phyloP scores from a whole-genome alignment of 2,888 invertebrate species.

The Cheilosia variabilis region DNA sequence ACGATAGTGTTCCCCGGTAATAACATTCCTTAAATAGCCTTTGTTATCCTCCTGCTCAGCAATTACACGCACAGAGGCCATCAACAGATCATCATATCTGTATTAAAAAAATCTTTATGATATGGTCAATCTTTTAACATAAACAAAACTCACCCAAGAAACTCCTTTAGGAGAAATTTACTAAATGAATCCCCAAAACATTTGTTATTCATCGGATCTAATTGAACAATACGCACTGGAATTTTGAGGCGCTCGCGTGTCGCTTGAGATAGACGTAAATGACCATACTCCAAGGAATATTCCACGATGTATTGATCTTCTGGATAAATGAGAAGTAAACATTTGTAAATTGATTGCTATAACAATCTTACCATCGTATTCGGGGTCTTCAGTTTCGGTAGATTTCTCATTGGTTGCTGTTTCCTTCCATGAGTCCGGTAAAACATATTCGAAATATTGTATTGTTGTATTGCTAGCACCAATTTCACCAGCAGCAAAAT shows the following conservation, averaged over 20 bases:
- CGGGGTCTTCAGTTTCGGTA: conserved; percentile 42
- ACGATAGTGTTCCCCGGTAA: conserved; percentile 98
- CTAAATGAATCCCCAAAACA: conserved; percentile 98
- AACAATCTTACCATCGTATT: conserved; percentile 67
- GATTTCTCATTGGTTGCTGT: conserved; percentile 21
- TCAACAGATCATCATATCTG: conserved; percentile 96
- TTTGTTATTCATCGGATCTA: conserved; percentile 93
- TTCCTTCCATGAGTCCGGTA: conserved; percentile 31
- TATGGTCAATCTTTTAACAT: not conserved
- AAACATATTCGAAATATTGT: conserved; percentile 62
- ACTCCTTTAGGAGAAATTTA: conserved; percentile 94
- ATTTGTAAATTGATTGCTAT: conserved; percentile 65
- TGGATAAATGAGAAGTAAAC: conserved; percentile 77
- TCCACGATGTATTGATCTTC: conserved; percentile 98
- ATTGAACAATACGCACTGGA: conserved; percentile 93
- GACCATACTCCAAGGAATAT: conserved; percentile 98
- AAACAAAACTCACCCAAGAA: conserved; percentile 87
- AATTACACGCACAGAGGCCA: conserved; percentile 97
- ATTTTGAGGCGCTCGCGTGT: conserved; percentile 95
- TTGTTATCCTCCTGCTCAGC: conserved; percentile 98
- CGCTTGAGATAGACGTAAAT: conserved; percentile 93
- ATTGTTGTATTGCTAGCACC: conserved; percentile 69
- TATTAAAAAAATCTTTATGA: not conserved
- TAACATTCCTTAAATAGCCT: conserved; percentile 97
- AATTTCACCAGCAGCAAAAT: conserved; percentile 77